phyloP scores from a whole-genome alignment of 1,140 invertebrate species.

The Apis mellifera region DNA sequence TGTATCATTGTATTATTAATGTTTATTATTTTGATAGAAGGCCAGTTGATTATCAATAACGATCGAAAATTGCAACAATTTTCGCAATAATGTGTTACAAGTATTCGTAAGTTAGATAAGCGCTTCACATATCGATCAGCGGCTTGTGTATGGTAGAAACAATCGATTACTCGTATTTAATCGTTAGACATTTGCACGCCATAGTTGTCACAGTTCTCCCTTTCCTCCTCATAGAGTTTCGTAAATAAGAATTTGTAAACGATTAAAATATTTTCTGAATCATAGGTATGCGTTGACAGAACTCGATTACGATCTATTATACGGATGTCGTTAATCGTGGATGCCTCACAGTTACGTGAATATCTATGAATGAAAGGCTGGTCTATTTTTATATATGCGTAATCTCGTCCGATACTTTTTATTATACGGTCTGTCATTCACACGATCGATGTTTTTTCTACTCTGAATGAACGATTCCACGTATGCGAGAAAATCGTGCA shows the following conservation, averaged over 20 bases:
- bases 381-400: conserved; percentile 60
- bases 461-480: conserved; percentile 15
- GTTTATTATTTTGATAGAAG: conserved; percentile 8
- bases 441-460: conserved; percentile 21
- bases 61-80: neutral
- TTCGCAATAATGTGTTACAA: no score
- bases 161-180: neutral
- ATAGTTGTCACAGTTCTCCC: neutral
- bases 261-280: neutral
- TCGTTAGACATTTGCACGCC: neutral
- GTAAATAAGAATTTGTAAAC: neutral
- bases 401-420: conserved; percentile 32
- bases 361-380: conserved; percentile 19
- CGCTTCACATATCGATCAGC: conserved; percentile 17
- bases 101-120: neutral
- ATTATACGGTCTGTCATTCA: conserved; percentile 33
- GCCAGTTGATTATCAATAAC: neutral
- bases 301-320: neutral
- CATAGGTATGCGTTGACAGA: neutral
- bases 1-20: neutral
- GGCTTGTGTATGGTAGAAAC: conserved; percentile 1
- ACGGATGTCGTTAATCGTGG: neutral
- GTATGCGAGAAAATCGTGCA: neutral
- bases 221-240: neutral
- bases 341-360: conserved; percentile 29